phyloP scores from a whole-genome alignment of 30 jellyfish, hydroid and myxozoan genomes.

The Hydra vulgaris region DNA sequence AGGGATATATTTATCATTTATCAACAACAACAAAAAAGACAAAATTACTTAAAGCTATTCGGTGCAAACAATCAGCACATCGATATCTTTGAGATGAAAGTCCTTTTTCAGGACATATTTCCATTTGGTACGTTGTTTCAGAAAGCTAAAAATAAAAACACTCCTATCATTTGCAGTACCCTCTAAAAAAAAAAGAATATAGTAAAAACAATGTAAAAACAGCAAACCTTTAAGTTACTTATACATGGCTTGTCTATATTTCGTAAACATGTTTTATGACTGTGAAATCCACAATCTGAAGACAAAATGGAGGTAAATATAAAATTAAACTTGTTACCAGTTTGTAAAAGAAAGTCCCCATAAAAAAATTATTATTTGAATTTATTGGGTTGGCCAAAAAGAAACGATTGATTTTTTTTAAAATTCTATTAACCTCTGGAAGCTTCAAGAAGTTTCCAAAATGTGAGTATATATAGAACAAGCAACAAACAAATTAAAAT shows the following conservation, averaged over 20 bases:
- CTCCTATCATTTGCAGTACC: not conserved
- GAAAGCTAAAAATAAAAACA: slow-evolving; percentile 5
- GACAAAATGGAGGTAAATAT: too few species aligned
- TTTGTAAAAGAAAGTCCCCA: too few species aligned
- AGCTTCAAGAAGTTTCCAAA: too few species aligned
- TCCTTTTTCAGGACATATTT: slow-evolving; percentile 72
- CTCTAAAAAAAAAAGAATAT: not conserved
- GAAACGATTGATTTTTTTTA: too few species aligned
- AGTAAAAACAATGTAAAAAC: too few species aligned
- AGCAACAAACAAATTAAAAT: too few species aligned
- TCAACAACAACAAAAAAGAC: not conserved
- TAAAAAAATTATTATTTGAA: too few species aligned
- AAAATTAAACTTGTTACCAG: too few species aligned
- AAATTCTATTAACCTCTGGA: too few species aligned
- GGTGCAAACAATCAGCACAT: slow-evolving; percentile 81
- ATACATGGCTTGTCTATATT: slow-evolving; percentile 78
- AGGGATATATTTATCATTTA: not conserved
- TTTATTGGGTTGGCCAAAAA: too few species aligned
- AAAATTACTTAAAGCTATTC: slow-evolving; percentile 35
- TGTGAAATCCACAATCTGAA: slow-evolving; percentile 67
- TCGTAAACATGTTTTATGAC: slow-evolving; percentile 64
- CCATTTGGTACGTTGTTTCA: slow-evolving; percentile 15
- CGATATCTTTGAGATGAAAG: slow-evolving; percentile 74
- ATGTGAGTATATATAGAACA: too few species aligned
- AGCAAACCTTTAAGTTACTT: slow-evolving; percentile 52